Evolutionary conservation across 2,113 vertebrate species (phyloP), one percentile per base, ranked within the genome.

Genomic region (Pygoscelis adeliae): DNA sequence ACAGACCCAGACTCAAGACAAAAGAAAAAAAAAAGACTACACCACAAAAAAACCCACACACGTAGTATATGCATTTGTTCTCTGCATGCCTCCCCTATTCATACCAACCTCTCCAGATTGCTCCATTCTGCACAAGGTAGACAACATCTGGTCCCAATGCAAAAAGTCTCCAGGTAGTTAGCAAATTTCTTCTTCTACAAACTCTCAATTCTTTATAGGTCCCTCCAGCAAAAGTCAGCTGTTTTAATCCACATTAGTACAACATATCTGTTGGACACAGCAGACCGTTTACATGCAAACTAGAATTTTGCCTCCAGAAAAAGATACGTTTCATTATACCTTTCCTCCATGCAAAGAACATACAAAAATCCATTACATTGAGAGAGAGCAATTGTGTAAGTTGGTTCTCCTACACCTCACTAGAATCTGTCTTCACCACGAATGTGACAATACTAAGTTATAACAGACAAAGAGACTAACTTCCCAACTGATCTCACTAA

Each of bases 41-140:
- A n/a, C 5, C 46, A 55, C 52, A 59, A 25, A 44, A 46, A n/a
- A 5, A 2, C 15, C 32, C 38, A 13, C 26, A 26, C 11, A 21
- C 5, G 13, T 13, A 15, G 15, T 8, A 21, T 4, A 3, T 1
- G 2, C 36, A 3, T 56, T 40, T 36, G 5, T 23, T 59, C 47
- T 27, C 55, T 18, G 16, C 4, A 11, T 15, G n/a, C n/a, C 55
- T 85, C 25, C 34, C 23, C 34, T 42, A 12, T 10, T 22, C 38
- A 38, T 7, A 72, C 4, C 26, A 7, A 2, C 13, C 26, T 55
- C 47, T 72, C 53, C 53, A 23, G 32, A 29, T 9, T n/a, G 21
- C 21, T 82, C 19, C 29, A 12, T 69, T 67, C n/a, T 34, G n/a
- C 22, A 50, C 20, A 25, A 8, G 15, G 29, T 2, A 53, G 18